These are phyloP conservation scores for Sylvia atricapilla DNA, from an alignment of 2,113 vertebrate species.

Conservation along the genomic window DNA sequence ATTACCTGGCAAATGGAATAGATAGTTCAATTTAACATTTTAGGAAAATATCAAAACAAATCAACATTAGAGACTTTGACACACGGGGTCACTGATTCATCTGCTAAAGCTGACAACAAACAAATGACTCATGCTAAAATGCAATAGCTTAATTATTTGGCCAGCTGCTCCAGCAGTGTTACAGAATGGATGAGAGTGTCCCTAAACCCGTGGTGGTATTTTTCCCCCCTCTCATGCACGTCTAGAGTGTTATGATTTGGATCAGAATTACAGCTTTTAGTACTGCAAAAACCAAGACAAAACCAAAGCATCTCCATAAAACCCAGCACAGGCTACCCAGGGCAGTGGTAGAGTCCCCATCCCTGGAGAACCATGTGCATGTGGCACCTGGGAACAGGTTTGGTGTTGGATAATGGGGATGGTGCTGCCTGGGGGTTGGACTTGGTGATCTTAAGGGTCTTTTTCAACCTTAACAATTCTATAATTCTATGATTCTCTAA, in stretches of 20 bases:
- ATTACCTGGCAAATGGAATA: background rate
- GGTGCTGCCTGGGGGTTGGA: background rate
- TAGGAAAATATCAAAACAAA: slow-evolving; percentile 1
- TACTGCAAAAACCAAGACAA: background rate
- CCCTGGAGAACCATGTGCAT: background rate
- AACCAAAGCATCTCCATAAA: background rate
- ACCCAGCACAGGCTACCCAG: background rate
- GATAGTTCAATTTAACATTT: background rate
- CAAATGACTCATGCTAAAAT: background rate
- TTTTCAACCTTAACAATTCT: background rate
- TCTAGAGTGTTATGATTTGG: background rate
- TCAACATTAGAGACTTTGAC: slow-evolving; percentile 2
- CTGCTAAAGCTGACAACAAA: background rate
- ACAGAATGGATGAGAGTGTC: background rate
- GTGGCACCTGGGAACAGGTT: background rate
- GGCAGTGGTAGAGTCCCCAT: background rate
- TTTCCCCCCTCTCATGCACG: rapidly evolving
- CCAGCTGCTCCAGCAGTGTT: background rate
- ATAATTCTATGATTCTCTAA: background rate
- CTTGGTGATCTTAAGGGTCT: background rate
- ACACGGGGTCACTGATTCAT: background rate
- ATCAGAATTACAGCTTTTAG: background rate
- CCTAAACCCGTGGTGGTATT: background rate
- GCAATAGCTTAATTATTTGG: background rate
- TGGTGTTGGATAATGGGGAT: background rate